Evolutionary conservation across 2,797 vertebrate genomes (phyloP).

Genomic region (Dicrostonyx torquatus): DNA sequence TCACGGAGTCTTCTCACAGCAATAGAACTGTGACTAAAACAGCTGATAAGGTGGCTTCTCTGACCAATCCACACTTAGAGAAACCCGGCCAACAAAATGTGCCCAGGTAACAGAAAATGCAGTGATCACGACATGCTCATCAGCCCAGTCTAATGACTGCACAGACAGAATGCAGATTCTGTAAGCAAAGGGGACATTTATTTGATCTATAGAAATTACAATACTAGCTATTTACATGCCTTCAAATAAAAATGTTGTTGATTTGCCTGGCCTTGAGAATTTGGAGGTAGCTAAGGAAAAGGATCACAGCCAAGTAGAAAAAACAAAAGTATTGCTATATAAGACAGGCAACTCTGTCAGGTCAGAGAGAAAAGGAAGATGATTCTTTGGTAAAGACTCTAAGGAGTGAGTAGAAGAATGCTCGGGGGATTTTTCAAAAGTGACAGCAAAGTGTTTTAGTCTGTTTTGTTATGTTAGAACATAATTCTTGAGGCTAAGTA

Average conservation of each 20-base stretch:
- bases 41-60: background rate
- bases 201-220: background rate
- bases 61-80: background rate
- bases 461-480: background rate
- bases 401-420: background rate
- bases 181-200: background rate
- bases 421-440: background rate
- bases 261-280: constrained; percentile 21
- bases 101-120: background rate
- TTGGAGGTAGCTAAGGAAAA: background rate
- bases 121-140: background rate
- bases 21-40: no score
- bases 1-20: no score
- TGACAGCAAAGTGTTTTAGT: background rate
- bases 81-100: background rate
- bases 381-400: background rate
- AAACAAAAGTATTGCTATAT: background rate
- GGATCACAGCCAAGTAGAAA: background rate
- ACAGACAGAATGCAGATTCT: background rate
- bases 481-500: background rate
- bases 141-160: background rate
- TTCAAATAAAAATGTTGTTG: background rate
- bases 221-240: background rate
- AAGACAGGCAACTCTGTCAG: background rate
- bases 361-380: background rate